A percentile compares a stretch with the other conserved stretches of the same genome.
Evolutionary conservation across 1,140 invertebrate species (phyloP).

Genomic region (Dendroctonus ponderosae): DNA sequence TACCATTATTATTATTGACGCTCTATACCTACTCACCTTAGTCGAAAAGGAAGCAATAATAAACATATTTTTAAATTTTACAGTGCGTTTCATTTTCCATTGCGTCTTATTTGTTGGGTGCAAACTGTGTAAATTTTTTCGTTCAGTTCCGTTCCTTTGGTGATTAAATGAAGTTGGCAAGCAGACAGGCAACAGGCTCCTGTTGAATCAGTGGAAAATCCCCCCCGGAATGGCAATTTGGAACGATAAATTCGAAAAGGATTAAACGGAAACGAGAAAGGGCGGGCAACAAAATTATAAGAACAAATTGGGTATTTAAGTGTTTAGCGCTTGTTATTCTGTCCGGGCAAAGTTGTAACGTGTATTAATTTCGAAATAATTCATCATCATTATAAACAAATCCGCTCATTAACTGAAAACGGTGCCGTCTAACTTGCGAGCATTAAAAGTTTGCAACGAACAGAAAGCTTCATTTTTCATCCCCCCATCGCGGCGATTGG

Average conservation of each 20-base stretch:
- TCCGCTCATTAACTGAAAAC: conserved; percentile 29
- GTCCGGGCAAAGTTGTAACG: conserved; percentile 3
- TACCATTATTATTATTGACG: conserved; percentile 3
- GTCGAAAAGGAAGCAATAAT: conserved; percentile 7
- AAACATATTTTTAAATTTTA: conserved; percentile 15
- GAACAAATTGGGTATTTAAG: conserved; percentile 15
- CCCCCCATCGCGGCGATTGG: too few relatives aligned
- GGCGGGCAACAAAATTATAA: conserved; percentile 7
- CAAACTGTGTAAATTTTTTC: too few relatives aligned
- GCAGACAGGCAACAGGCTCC: too few relatives aligned
- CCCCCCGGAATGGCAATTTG: too few relatives aligned
- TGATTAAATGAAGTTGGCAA: too few relatives aligned
- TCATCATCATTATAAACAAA: conserved; percentile 41
- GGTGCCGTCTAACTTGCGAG: conserved; percentile 37
- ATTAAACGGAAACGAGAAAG: too few relatives aligned
- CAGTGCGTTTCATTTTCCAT: too few relatives aligned
- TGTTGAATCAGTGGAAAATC: too few relatives aligned
- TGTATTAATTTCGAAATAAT: conserved; percentile 36
- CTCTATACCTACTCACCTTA: conserved; percentile 2
- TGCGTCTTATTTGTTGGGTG: too few relatives aligned
- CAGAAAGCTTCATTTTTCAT: conserved; percentile 11
- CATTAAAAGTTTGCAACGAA: conserved; percentile 16
- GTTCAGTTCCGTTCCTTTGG: too few relatives aligned
- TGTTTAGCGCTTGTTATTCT: conserved; percentile 13
- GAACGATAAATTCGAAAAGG: too few relatives aligned